These are phyloP conservation scores for Priocnemis perturbator DNA, from an alignment of 2,888 invertebrate species.

Conservation along the genomic window DNA sequence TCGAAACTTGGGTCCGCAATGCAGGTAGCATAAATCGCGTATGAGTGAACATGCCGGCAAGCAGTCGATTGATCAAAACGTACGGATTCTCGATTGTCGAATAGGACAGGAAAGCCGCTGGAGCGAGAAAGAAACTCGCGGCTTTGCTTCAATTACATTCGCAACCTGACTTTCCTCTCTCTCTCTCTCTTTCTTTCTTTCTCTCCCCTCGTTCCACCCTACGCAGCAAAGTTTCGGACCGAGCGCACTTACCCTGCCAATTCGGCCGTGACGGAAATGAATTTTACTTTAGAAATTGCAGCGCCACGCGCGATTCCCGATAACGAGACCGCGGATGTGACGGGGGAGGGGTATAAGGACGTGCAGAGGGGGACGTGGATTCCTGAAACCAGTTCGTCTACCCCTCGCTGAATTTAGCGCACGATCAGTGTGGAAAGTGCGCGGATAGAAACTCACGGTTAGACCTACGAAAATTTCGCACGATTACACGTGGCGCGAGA, in stretches of 20 bases:
- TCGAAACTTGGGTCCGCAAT: too few relatives aligned
- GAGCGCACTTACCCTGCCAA: slow-evolving; percentile 44
- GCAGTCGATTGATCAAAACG: too few relatives aligned
- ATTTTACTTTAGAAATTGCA: slow-evolving; percentile 50
- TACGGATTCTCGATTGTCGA: too few relatives aligned
- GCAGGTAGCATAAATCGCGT: too few relatives aligned
- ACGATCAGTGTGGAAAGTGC: not conserved
- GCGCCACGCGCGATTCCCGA: slow-evolving; percentile 37
- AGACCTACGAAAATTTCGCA: slow-evolving; percentile 1
- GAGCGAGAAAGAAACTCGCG: too few relatives aligned
- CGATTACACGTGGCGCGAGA: too few relatives aligned
- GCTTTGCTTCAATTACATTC: too few relatives aligned
- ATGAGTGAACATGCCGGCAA: too few relatives aligned
- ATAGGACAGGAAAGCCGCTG: too few relatives aligned
- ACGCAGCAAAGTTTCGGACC: slow-evolving; percentile 14
- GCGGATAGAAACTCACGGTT: not conserved
- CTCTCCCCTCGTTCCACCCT: not conserved
- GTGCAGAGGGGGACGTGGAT: slow-evolving; percentile 3
- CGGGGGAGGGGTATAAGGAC: not conserved
- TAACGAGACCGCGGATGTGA: slow-evolving; percentile 16
- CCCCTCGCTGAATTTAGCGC: not conserved
- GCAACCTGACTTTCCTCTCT: too few relatives aligned
- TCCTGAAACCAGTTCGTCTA: slow-evolving; percentile 15
- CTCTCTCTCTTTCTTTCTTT: not conserved
- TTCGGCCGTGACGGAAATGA: slow-evolving; percentile 62